Conservation (phyloP, 2,888 invertebrate species). For the Drosophila maculinotata region DNA sequence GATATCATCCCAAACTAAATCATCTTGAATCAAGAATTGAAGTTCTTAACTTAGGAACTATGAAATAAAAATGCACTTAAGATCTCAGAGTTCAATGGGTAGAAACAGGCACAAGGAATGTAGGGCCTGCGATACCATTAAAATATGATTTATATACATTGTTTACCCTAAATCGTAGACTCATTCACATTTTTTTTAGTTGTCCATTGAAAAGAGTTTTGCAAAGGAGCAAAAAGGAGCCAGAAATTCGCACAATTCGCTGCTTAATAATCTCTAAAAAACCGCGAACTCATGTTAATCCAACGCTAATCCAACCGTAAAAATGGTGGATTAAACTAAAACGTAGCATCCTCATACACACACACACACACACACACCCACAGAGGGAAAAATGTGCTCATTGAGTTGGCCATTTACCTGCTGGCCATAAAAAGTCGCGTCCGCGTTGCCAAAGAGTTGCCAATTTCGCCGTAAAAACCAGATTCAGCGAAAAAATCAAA, state of each 20-base stretch:
- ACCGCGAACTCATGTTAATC: constrained; percentile 74
- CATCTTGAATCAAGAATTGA: no score
- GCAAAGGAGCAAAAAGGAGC: constrained; percentile 4
- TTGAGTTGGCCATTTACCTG: constrained; percentile 59
- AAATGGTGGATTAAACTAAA: constrained; percentile 76
- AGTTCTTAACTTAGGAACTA: no score
- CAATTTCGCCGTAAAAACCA: constrained; percentile 66
- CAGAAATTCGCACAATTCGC: constrained; percentile 1
- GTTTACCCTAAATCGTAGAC: background rate
- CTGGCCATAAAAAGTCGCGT: constrained; percentile 59
- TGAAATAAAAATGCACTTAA: no score
- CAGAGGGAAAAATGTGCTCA: constrained; percentile 15
- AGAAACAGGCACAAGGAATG: no score
- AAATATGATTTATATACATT: background rate
- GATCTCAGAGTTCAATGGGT: no score
- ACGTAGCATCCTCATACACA: constrained; percentile 16
- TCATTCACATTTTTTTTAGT: constrained; percentile 58
- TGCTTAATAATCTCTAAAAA: constrained; percentile 50
- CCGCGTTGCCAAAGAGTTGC: constrained; percentile 71
- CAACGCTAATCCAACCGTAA: constrained; percentile 75
- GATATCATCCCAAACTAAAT: no score
- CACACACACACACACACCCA: constrained; percentile 14
- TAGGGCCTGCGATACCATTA: no score
- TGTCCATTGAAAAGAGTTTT: constrained; percentile 31
- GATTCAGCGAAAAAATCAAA: constrained; percentile 64